Evolutionary conservation across 1,140 invertebrate species (phyloP).

Genomic region (Macrobrachium rosenbergii): DNA sequence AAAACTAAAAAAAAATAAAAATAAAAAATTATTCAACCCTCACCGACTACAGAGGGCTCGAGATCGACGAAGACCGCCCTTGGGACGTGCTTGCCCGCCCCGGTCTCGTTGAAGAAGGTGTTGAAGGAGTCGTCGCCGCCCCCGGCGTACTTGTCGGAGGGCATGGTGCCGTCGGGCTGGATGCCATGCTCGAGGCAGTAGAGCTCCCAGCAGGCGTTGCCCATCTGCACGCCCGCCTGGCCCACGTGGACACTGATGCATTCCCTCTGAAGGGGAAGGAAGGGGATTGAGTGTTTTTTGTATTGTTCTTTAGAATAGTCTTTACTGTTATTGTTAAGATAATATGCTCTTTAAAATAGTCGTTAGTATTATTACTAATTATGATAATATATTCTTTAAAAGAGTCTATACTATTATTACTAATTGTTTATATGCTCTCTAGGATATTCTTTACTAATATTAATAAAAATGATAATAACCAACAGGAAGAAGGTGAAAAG

Average conservation of each 20-base stretch:
- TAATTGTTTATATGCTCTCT: too few species aligned
- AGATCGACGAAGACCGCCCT: conserved; percentile 71
- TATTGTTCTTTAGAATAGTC: too few species aligned
- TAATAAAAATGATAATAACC: too few species aligned
- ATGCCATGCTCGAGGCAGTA: conserved; percentile 74
- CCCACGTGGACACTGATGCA: conserved; percentile 74
- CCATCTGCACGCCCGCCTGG: conserved; percentile 75
- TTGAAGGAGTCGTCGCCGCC: conserved; percentile 72
- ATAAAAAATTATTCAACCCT: conserved; percentile 66
- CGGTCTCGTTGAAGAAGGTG: conserved; percentile 75
- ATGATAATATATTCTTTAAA: too few species aligned
- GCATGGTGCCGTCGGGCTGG: conserved; percentile 70
- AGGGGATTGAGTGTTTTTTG: neutral
- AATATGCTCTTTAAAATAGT: too few species aligned
- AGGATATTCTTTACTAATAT: too few species aligned
- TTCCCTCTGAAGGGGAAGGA: conserved; percentile 69
- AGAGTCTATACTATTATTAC: too few species aligned
- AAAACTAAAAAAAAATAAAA: too few species aligned
- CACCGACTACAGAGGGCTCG: conserved; percentile 71
- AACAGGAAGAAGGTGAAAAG: too few species aligned
- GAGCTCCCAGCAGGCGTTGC: conserved; percentile 77
- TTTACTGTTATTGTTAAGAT: too few species aligned
- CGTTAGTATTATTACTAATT: too few species aligned
- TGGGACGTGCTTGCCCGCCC: conserved; percentile 70
- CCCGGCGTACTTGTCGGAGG: conserved; percentile 74